These are phyloP conservation scores for Daubentonia madagascariensis DNA, from an alignment of 2,113 vertebrate species.

Conservation along the genomic window DNA sequence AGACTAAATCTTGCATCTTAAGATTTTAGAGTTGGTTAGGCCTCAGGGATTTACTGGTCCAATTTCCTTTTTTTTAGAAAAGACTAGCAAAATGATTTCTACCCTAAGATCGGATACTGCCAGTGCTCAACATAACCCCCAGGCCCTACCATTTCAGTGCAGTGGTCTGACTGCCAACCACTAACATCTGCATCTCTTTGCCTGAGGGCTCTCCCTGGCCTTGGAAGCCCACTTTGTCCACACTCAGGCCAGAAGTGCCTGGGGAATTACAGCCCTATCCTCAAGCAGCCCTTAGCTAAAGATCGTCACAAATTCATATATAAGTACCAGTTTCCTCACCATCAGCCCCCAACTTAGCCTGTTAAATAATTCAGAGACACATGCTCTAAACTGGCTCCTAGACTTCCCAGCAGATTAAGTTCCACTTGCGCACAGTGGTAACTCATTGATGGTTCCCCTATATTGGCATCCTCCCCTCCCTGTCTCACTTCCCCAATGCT, in stretches of 20 bases:
- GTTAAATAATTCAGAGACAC: background rate
- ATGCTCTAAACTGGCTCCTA: background rate
- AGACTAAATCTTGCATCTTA: background rate
- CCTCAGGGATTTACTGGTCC: background rate
- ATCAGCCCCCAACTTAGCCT: background rate
- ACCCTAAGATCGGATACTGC: background rate
- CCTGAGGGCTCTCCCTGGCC: background rate
- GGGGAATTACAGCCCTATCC: background rate
- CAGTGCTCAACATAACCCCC: no score
- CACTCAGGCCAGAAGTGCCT: background rate
- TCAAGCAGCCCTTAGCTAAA: background rate
- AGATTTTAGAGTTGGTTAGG: background rate
- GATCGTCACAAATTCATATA: background rate
- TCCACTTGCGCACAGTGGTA: background rate
- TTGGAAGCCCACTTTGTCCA: background rate
- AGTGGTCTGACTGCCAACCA: no score
- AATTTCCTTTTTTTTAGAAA: background rate
- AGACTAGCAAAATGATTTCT: background rate
- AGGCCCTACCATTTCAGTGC: background rate
- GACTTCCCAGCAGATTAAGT: background rate
- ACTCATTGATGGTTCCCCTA: background rate
- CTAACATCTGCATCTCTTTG: background rate
- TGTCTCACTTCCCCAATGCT: background rate
- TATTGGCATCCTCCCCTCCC: background rate
- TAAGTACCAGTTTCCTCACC: background rate